These are phyloP conservation scores for Plodia interpunctella DNA, from an alignment of 1,140 invertebrate species.

Conservation along the genomic window DNA sequence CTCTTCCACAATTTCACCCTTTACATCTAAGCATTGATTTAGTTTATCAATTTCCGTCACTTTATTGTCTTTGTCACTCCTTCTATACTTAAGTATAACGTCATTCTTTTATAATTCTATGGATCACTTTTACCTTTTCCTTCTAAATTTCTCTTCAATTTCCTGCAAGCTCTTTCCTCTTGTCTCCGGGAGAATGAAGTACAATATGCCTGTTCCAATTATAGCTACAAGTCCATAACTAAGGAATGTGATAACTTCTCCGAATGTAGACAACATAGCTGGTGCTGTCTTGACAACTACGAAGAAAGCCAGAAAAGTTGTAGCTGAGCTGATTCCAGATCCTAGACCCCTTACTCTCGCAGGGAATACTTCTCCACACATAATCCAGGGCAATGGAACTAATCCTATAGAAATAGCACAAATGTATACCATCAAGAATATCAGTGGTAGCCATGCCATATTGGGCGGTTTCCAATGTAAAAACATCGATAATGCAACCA, in stretches of 20 bases:
- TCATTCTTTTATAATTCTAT: background rate
- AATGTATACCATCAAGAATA: conserved; percentile 78
- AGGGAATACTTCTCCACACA: conserved; percentile 82
- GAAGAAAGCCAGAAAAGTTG: conserved; percentile 83
- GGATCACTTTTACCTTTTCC: conserved; percentile 30
- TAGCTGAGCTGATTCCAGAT: conserved; percentile 80
- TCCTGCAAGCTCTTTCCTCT: conserved; percentile 87
- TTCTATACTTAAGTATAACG: no score
- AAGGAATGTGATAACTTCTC: conserved; percentile 81
- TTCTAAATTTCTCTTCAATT: conserved; percentile 80
- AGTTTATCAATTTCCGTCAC: background rate
- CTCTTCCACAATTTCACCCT: no score
- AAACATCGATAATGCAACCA: conserved; percentile 72
- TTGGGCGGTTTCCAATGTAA: conserved; percentile 54
- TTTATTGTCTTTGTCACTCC: no score
- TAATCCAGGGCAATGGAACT: conserved; percentile 83
- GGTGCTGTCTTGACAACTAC: conserved; percentile 84
- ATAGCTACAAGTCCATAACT: conserved; percentile 82
- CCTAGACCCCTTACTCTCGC: conserved; percentile 77
- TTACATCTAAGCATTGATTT: no score
- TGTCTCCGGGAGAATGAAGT: conserved; percentile 86
- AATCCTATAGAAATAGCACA: conserved; percentile 78
- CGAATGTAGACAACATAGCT: conserved; percentile 78
- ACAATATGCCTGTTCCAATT: conserved; percentile 80
- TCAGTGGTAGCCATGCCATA: conserved; percentile 74